Percentiles rank a stretch among this genome's conserved stretches.
Conservation (phyloP, 2,888 invertebrate genomes). For the Conistra vaccinii region DNA sequence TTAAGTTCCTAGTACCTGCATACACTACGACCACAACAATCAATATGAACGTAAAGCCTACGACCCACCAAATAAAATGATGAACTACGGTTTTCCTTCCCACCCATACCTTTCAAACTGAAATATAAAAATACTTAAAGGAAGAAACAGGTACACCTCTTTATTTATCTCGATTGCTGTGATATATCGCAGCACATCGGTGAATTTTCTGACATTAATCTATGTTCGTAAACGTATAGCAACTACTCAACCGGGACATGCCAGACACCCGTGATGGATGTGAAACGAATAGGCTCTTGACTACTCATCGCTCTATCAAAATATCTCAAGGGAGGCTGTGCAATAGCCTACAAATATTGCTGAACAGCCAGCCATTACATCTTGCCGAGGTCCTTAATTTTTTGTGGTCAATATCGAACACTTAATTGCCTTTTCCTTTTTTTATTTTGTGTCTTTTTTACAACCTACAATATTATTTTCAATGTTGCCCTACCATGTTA, state of each 20-base stretch:
- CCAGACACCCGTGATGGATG: slow-evolving; percentile 73
- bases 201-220: slow-evolving; percentile 57
- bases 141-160: slow-evolving; percentile 4
- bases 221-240: slow-evolving; percentile 61
- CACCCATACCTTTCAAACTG: not conserved
- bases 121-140: slow-evolving; percentile 4
- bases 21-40: not conserved
- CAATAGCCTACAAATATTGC: slow-evolving; percentile 63
- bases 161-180: slow-evolving; percentile 28
- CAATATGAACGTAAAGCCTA: not conserved
- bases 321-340: slow-evolving; percentile 68
- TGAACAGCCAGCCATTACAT: slow-evolving; percentile 50
- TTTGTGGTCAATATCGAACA: slow-evolving; percentile 36
- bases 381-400: slow-evolving; percentile 42
- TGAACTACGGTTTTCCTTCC: not conserved
- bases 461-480: not conserved
- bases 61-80: not conserved
- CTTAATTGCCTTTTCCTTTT: slow-evolving; percentile 15
- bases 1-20: not conserved
- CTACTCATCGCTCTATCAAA: slow-evolving; percentile 73
- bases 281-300: slow-evolving; percentile 73
- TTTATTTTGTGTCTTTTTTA: slow-evolving; percentile 10
- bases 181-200: slow-evolving; percentile 20
- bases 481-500: not conserved
- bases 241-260: slow-evolving; percentile 64